Evolutionary conservation across 1,140 invertebrate genomes (phyloP), one percentile per base, ranked within the genome.

Genomic region (Euura saliciscinereae): DNA sequence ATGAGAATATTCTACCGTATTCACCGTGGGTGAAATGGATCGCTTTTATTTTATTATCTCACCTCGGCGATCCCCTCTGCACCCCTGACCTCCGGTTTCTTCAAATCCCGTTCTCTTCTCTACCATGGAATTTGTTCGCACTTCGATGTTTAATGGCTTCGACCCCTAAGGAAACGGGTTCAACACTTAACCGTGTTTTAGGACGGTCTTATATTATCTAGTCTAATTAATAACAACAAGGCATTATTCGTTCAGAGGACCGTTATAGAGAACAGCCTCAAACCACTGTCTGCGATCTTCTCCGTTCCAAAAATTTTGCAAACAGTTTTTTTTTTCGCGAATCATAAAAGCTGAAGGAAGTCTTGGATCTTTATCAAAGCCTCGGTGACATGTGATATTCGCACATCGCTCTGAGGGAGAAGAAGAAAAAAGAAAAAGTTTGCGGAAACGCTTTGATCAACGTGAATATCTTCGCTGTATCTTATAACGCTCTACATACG

Each of bases 41-140:
- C 77, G 76, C 66, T 77, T 78, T 80, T 78, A 80, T 80, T 80
- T 79, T 76, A 80, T 80, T 80, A 80, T 79, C 74, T 73, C 51
- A 64, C 68, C 73, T 77, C 75, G 74, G 28, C 74, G 71, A 79
- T 45, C 46, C 45, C 13, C 66, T 43, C n/a, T 11, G 46, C 43
- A 2, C 8, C 6, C 13, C 11, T n/a, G 6, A 43, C 46, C 51
- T 28, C 69, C n/a, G 28, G 69, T 69, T 42, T 43, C 13, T 44
- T 67, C 8, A 67, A 67, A 67, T 42, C 66, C 8, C 66, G 8
- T 67, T 11, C 10, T 67, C 44, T 45, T 46, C 79, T 79, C 10
- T 74, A 67, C 66, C 66, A 10, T n/a, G 13, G 51, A 59, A 59
- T 59, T 59, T 59, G 8, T n/a, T 59, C 51, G 51, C 51, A n/a